Evolutionary conservation across 1,140 invertebrate species (phyloP), one percentile per base, ranked within the genome.

Genomic region (Pogonus chalceus): DNA sequence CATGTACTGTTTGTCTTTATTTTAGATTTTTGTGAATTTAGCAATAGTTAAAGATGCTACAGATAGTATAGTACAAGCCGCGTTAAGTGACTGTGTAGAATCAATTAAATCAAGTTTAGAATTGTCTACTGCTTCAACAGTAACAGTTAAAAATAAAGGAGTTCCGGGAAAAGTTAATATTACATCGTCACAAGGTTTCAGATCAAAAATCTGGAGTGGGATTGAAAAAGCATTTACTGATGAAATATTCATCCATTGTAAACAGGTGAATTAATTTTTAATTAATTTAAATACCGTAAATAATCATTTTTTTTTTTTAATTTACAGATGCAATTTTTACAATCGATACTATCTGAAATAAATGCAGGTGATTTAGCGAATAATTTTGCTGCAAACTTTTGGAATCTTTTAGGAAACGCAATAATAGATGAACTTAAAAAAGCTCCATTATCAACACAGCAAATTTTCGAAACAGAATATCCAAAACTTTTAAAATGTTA

Each of bases 381-480:
- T 54, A 71, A 74, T 52, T 70, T 79, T 26, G 69, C 76, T 1
- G 67, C 65, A 51, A 71, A 69, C 31, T 80, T 78, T 60, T 79
- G 78, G 78, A 57, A 62, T 21, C 66, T 72, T 20, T 60, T 79
- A 7, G 72, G 67, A n/a, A 52, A 69, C 35, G 60, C 71, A 37
- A 75, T 79, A 53, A 72, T 70, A 56, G 69, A 62, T 54, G 75
- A 79, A 62, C 64, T 79, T 26, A 73, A 73, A 56, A 75, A 75
- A 57, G 71, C 73, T 48, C 83, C 85, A 0, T 74, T 79, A 39
- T 82, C 85, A 61, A 77, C 92, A n/a, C 88, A 86, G 62, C 88
- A 92, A 72, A 84, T 87, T 31, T 76, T 94, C 51, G 90, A 94
- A 74, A 85, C 85, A 47, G 90, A 94, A 69, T 94, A 86, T 72